phyloP scores from a whole-genome alignment of 1,140 invertebrate genomes.

The Lasaia peninsularis region DNA sequence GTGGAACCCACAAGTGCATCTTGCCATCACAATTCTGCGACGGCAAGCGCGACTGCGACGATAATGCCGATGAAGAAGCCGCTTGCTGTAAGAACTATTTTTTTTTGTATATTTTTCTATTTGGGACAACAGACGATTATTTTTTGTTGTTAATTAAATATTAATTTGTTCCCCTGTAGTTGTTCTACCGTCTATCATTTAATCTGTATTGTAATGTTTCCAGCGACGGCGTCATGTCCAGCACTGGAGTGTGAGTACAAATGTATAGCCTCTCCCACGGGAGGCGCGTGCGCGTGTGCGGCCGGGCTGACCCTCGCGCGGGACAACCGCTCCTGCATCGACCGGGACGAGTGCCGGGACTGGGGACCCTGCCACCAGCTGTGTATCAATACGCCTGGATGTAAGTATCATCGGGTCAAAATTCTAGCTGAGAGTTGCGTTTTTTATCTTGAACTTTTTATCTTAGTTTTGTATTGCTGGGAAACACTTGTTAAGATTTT shows the following conservation, averaged over 20 bases:
- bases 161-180: too few relatives aligned
- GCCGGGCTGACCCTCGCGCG: slow-evolving; percentile 85
- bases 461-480: too few relatives aligned
- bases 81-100: slow-evolving; percentile 87
- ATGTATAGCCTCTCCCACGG: slow-evolving; percentile 92
- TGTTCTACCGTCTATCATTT: background rate
- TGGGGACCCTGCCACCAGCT: slow-evolving; percentile 98
- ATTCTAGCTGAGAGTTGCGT: too few relatives aligned
- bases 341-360: slow-evolving; percentile 94
- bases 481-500: too few relatives aligned
- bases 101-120: too few relatives aligned
- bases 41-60: slow-evolving; percentile 91
- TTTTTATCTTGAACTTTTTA: too few relatives aligned
- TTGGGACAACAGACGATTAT: too few relatives aligned
- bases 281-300: slow-evolving; percentile 93
- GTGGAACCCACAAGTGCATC: slow-evolving; percentile 90
- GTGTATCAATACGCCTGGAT: slow-evolving; percentile 90
- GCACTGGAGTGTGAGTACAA: slow-evolving; percentile 91
- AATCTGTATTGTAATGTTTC: slow-evolving; percentile 18
- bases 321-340: slow-evolving; percentile 92
- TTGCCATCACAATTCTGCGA: slow-evolving; percentile 92
- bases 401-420: slow-evolving; percentile 49
- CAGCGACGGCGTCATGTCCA: slow-evolving; percentile 87
- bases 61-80: slow-evolving; percentile 92
- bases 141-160: too few relatives aligned